Evolutionary conservation across 2,888 invertebrate genomes (phyloP).

Genomic region (Meta bourneti): DNA sequence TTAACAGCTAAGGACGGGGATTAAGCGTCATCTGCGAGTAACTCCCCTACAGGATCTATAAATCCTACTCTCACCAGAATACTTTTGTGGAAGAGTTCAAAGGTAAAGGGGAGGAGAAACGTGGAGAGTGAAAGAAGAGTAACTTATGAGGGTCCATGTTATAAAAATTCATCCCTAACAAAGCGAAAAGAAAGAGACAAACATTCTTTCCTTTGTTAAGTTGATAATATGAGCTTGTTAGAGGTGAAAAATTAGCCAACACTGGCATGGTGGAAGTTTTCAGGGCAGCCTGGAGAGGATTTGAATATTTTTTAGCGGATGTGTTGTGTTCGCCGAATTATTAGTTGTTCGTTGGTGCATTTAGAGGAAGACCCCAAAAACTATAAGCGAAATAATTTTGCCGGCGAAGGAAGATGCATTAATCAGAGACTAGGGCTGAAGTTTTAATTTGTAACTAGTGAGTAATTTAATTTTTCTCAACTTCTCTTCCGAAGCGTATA

Average conservation of each 20-base stretch:
- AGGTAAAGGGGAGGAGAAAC: neutral
- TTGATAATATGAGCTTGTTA: neutral
- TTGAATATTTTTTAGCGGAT: neutral
- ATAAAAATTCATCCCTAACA: neutral
- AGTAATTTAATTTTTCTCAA: neutral
- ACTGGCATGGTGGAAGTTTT: neutral
- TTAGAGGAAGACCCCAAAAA: neutral
- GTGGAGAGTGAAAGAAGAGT: neutral
- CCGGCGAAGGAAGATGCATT: neutral
- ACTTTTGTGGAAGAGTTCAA: constrained; percentile 1
- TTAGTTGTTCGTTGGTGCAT: constrained; percentile 6
- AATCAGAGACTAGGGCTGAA: neutral
- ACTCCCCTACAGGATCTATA: constrained; percentile 17
- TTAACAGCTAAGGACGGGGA: neutral
- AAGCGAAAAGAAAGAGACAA: neutral
- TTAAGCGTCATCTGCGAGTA: neutral
- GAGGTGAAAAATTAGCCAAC: neutral
- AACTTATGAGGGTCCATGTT: neutral
- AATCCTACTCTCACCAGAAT: neutral
- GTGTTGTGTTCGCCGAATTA: neutral
- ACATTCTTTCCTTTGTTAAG: constrained; percentile 11
- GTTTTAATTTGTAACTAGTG: neutral
- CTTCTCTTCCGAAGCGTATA: neutral
- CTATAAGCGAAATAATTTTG: neutral
- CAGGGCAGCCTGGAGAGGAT: neutral